Conservation (phyloP, 2,888 invertebrate species). For the Encarsia formosa region DNA sequence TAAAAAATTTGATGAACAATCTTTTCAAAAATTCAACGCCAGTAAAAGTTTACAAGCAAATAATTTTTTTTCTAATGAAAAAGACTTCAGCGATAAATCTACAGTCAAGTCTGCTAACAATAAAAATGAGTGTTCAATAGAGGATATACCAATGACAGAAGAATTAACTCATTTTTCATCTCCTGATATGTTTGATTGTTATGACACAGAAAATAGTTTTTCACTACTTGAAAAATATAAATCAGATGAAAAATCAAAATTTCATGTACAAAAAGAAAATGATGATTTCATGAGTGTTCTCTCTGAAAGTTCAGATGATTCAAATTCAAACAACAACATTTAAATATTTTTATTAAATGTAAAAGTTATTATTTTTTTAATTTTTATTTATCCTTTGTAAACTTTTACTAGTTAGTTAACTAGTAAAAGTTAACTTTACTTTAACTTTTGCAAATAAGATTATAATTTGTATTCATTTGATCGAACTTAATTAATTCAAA, state of each 20-base stretch:
- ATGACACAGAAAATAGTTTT: neutral
- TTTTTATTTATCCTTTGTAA: too few relatives aligned
- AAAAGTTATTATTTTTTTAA: too few relatives aligned
- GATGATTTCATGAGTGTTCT: constrained; percentile 11
- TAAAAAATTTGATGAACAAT: neutral
- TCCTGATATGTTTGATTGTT: neutral
- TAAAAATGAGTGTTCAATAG: neutral
- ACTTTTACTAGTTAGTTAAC: too few relatives aligned
- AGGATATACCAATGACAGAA: neutral
- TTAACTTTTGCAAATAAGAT: too few relatives aligned
- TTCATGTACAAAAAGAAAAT: neutral
- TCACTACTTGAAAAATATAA: neutral
- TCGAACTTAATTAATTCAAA: too few relatives aligned
- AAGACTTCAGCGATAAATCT: too few relatives aligned
- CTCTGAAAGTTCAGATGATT: constrained; percentile 19
- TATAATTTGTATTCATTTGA: too few relatives aligned
- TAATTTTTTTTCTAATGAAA: too few relatives aligned
- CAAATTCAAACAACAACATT: constrained; percentile 8
- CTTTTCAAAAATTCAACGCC: neutral
- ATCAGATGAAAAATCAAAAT: neutral
- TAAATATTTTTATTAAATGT: too few relatives aligned
- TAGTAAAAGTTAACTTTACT: too few relatives aligned
- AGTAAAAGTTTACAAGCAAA: neutral
- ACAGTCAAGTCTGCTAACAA: neutral
- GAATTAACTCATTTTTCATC: neutral